These are phyloP conservation scores for Eleutherodactylus coqui DNA, from an alignment of 2,797 vertebrate genomes.

Conservation along the genomic window DNA sequence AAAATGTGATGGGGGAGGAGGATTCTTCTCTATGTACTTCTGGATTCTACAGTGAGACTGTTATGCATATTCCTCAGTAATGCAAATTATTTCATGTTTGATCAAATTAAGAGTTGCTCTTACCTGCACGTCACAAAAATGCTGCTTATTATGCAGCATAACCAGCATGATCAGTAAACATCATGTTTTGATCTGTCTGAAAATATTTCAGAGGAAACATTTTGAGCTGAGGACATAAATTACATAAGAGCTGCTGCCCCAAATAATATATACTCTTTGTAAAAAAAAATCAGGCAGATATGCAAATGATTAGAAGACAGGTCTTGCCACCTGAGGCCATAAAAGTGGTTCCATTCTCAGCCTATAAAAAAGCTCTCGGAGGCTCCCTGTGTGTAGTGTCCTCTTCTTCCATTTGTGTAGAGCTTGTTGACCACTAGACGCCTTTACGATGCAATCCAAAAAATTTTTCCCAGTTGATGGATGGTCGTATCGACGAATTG, in stretches of 20 bases:
- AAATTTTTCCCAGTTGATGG: no score
- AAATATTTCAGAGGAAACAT: conserved; percentile 15
- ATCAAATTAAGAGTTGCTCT: background rate
- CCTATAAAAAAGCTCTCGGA: no score
- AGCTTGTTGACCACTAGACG: no score
- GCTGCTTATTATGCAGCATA: background rate
- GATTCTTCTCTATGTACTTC: background rate
- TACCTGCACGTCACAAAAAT: background rate
- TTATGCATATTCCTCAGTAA: background rate
- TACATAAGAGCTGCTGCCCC: background rate
- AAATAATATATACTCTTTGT: background rate
- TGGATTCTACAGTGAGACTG: background rate
- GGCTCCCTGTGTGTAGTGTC: no score
- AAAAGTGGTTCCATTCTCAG: no score
- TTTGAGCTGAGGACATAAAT: background rate
- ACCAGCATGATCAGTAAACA: background rate
- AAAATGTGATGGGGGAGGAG: background rate
- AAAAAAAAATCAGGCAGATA: no score
- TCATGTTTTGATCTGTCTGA: conserved; percentile 20
- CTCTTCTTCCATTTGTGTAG: no score
- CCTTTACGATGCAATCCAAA: no score
- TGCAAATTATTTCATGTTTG: background rate
- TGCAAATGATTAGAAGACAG: no score
- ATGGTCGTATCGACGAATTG: no score
- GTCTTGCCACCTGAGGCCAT: no score